phyloP scores from a whole-genome alignment of 2,113 vertebrate genomes.

The Halichoeres trimaculatus region DNA sequence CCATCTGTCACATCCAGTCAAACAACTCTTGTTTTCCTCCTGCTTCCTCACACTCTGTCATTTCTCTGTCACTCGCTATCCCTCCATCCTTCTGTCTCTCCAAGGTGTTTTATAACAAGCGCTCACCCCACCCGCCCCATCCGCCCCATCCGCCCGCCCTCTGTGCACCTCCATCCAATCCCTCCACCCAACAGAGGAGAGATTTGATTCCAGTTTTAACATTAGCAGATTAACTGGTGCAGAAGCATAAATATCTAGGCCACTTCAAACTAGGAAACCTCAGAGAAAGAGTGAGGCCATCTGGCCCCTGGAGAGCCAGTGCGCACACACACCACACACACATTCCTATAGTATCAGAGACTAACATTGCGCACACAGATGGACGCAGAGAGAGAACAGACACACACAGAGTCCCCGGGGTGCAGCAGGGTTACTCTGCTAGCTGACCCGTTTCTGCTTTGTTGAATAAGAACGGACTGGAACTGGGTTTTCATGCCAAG shows the following conservation, averaged over 20 bases:
- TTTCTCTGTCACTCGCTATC: slow-evolving; percentile 6
- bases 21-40: slow-evolving; percentile 8
- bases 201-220: slow-evolving; percentile 46
- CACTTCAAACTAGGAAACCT: slow-evolving; percentile 39
- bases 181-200: slow-evolving; percentile 27
- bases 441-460: slow-evolving; percentile 53
- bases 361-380: slow-evolving; percentile 13
- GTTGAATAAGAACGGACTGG: slow-evolving; percentile 37
- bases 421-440: slow-evolving; percentile 10
- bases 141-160: not conserved
- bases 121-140: not conserved
- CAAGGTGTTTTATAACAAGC: slow-evolving; percentile 29
- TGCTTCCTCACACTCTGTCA: not conserved
- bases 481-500: slow-evolving; percentile 15
- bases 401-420: slow-evolving; percentile 6
- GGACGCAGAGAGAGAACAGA: slow-evolving; percentile 14
- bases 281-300: slow-evolving; percentile 54
- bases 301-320: slow-evolving; percentile 44
- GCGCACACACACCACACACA: not conserved
- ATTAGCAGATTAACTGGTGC: slow-evolving; percentile 61
- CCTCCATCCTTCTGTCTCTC: not conserved
- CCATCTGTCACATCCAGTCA: slow-evolving; percentile 57
- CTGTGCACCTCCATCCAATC: not conserved
- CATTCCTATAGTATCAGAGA: not conserved
- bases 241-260: slow-evolving; percentile 58